These are phyloP conservation scores for Gnathonemus echidnorhynchus DNA, from an alignment of 2,113 vertebrate genomes.

Conservation along the genomic window DNA sequence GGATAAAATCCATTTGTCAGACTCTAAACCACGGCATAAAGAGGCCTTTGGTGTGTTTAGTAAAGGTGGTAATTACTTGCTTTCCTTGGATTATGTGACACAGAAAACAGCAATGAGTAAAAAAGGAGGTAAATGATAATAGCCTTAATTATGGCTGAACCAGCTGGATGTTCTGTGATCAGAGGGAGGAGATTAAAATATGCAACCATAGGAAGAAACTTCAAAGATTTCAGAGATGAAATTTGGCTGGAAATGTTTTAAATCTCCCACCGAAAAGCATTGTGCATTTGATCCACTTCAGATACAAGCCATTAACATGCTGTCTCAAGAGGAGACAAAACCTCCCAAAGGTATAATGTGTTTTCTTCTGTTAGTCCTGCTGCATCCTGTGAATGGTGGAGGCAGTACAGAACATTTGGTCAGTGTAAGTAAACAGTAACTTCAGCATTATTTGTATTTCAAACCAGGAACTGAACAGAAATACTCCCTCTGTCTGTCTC, in stretches of 20 bases:
- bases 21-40: neutral
- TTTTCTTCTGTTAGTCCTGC: neutral
- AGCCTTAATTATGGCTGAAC: neutral
- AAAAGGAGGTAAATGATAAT: neutral
- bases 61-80: neutral
- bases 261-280: neutral
- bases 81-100: neutral
- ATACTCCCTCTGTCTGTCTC: neutral
- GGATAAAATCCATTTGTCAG: neutral
- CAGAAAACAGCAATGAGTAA: neutral
- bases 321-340: neutral
- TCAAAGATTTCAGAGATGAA: conserved; percentile 1
- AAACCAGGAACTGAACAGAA: neutral
- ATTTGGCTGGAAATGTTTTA: neutral
- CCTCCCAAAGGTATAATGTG: neutral
- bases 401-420: neutral
- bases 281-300: neutral
- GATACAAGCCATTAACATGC: neutral
- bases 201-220: neutral
- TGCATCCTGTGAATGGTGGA: neutral
- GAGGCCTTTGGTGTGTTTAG: neutral
- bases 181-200: neutral
- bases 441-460: neutral
- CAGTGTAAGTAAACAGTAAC: neutral
- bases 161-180: neutral